A percentile compares a stretch with the other conserved stretches of the same genome.
phyloP scores from a whole-genome alignment of 1,140 invertebrate species.

The Diabrotica virgifera region DNA sequence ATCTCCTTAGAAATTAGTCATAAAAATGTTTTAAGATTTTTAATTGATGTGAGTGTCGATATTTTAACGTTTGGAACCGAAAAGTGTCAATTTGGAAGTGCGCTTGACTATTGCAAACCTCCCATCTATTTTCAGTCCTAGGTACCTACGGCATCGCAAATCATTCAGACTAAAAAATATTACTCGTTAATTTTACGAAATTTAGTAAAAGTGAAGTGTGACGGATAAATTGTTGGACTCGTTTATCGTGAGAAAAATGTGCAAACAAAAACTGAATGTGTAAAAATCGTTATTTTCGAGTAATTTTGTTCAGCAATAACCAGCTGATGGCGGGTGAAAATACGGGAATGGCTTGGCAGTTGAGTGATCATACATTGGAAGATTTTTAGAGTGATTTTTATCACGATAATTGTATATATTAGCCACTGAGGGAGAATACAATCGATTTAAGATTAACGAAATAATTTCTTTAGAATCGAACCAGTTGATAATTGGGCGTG shows the following conservation, averaged over 20 bases:
- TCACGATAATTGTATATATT: constrained; percentile 4
- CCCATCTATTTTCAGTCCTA: constrained; percentile 51
- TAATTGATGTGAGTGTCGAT: background rate
- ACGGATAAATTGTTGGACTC: constrained; percentile 11
- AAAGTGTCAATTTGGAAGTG: constrained; percentile 4
- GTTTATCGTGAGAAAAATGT: constrained; percentile 36
- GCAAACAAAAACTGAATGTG: constrained; percentile 22
- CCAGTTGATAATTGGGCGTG: constrained; percentile 38
- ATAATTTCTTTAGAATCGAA: constrained; percentile 4
- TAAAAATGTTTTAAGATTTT: too few relatives aligned
- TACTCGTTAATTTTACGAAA: constrained; percentile 27
- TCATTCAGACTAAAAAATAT: constrained; percentile 39
- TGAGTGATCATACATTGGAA: constrained; percentile 25
- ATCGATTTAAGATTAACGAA: background rate
- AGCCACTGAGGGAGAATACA: background rate
- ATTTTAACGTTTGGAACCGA: background rate
- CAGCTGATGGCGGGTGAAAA: constrained; percentile 51
- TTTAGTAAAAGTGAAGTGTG: constrained; percentile 17
- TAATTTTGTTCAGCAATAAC: constrained; percentile 43
- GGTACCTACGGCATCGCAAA: constrained; percentile 48
- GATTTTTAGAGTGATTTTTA: constrained; percentile 27
- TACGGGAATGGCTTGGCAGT: constrained; percentile 39
- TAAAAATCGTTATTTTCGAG: constrained; percentile 33
- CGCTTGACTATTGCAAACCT: constrained; percentile 35
- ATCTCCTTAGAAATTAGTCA: too few relatives aligned